Percentiles rank a stretch among this genome's conserved stretches.
Conservation (phyloP, 2,797 vertebrate species). For the Acanthopagrus latus region DNA sequence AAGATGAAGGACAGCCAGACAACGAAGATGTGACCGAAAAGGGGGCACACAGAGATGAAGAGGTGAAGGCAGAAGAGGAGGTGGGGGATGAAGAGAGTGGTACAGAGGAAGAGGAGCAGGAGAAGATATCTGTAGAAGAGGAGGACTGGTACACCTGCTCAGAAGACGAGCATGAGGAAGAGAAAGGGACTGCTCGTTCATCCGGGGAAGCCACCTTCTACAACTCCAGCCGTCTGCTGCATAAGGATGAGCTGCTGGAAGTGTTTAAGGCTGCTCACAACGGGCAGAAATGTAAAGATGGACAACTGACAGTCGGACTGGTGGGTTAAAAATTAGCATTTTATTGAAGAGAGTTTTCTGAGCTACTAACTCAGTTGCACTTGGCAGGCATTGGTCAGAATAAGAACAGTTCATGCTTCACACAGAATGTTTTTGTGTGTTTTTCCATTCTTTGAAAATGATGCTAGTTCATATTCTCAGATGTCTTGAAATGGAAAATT, state of each 20-base stretch:
- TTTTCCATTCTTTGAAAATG: background rate
- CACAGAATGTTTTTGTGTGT: background rate
- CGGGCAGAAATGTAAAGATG: slow-evolving; percentile 87
- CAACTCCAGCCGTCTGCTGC: slow-evolving; percentile 92
- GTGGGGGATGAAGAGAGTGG: slow-evolving; percentile 67
- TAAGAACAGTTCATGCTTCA: background rate
- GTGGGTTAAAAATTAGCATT: slow-evolving; percentile 75
- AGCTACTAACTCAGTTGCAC: background rate
- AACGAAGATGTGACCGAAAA: slow-evolving; percentile 27
- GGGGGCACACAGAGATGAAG: slow-evolving; percentile 36
- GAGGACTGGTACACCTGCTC: slow-evolving; percentile 85
- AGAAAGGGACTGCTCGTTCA: slow-evolving; percentile 29
- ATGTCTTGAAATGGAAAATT: background rate
- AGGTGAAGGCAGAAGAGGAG: slow-evolving; percentile 42
- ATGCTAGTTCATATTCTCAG: background rate
- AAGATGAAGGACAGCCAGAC: slow-evolving; percentile 56
- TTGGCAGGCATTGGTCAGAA: background rate
- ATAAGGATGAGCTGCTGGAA: slow-evolving; percentile 89
- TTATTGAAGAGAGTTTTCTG: background rate
- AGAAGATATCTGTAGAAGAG: slow-evolving; percentile 78
- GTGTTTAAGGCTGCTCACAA: slow-evolving; percentile 88
- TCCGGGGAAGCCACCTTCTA: slow-evolving; percentile 58
- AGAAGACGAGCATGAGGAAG: slow-evolving; percentile 77
- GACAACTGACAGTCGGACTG: slow-evolving; percentile 94
- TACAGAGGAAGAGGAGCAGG: slow-evolving; percentile 72